Evolutionary conservation across 1,140 invertebrate species (phyloP), one percentile per base, ranked within the genome.

Genomic region (Hirudo medicinalis): DNA sequence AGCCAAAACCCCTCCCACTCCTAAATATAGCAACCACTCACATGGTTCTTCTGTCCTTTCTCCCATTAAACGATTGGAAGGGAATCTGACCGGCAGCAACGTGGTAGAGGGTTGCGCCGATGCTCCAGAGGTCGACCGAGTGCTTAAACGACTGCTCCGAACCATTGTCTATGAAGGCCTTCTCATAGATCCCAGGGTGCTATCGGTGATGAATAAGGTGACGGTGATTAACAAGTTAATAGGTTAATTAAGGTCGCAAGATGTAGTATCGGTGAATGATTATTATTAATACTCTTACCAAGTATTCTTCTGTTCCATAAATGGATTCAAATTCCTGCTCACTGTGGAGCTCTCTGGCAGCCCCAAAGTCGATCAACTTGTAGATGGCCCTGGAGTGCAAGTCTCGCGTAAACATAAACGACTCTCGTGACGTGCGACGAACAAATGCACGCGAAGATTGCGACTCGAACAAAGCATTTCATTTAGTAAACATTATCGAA

Each of bases 341-440:
- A 77, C 94, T 75, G 25, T 80, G 88, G 1, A 97, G 81, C 81
- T 97, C 92, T 77, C 93, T 85, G 0, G 94, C 94, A 67, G 94
- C 94, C 32, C 94, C 94, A 86, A 98, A 98, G 80, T 97, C 94
- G 11, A 94, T 97, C 71, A 98, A 78, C 79, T 97, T 98, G 78
- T 97, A 98, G 69, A 70, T 70, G 17, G 70, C 43, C n/a, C 71
- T 70, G 49, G 13, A 6, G 15, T 49, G 43, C 43, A 49, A n/a
- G n/a, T n/a, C n/a, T n/a, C n/a, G n/a, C n/a, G n/a, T n/a, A n/a
- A n/a, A n/a, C n/a, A n/a, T n/a, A n/a, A n/a, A n/a, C n/a, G n/a
- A n/a, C n/a, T n/a, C n/a, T n/a, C n/a, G n/a, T n/a, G n/a, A n/a
- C n/a, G n/a, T n/a, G n/a, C n/a, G n/a, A n/a, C n/a, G n/a, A n/a